Evolutionary conservation across 2,113 vertebrate genomes (phyloP), one percentile per base, ranked within the genome.

Genomic region (Pleuronectes platessa): DNA sequence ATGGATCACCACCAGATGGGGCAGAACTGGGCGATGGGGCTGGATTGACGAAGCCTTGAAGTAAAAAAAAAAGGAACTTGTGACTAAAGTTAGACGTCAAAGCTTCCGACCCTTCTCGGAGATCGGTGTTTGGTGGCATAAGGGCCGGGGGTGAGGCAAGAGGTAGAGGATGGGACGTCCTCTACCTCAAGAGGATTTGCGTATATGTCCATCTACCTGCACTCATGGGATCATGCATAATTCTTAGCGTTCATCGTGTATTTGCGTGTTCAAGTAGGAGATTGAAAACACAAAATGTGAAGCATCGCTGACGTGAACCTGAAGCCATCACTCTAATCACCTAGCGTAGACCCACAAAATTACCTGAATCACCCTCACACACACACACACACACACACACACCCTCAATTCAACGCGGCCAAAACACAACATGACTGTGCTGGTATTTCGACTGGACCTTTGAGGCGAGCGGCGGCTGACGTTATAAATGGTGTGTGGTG

Each of bases 11-110:
- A 83, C 79, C 83, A 93, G 90, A 90, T 87, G 87, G 86, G 86
- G 85, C 90, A 92, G 84, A 89, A 93, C 93, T 84, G 90, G 86
- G 90, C 88, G 90, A 93, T 93, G 83, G 85, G 79, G 84, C 73
- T 77, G 86, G 86, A 88, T 90, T 92, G 91, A 86, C 86, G 68
- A 84, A 78, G 85, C 86, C 87, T 88, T 74, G 62, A 89, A 83
- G 82, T 77, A 6, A 6, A 31, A 7, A 31, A 31, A 51, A 81
- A 67, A 72, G 61, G 84, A 84, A 78, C 76, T 27, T 47, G 67
- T 65, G 75, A 64, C 79, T 53, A 67, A 85, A 88, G 76, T 82
- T 74, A 68, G 82, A 82, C 18, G 26, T 31, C 31, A 31, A 31
- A 31, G 31, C 31, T 6, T 71, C 24, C 54, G 45, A 12, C 15